Conservation (phyloP, 1,140 invertebrate species). For the Drosophila pseudoobscura region DNA sequence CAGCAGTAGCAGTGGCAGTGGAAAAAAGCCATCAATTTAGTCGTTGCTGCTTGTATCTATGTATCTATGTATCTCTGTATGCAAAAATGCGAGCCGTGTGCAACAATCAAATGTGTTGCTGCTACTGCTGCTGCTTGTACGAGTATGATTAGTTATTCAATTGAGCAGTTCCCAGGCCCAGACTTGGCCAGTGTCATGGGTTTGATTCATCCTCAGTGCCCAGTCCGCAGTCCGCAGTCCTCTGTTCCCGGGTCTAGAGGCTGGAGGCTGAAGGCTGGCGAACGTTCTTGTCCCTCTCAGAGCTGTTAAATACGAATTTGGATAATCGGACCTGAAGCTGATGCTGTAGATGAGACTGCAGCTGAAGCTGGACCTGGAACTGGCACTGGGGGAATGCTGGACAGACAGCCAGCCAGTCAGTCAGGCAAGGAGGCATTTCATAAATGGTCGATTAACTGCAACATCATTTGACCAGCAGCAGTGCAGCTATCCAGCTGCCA, state of each 20-base stretch:
- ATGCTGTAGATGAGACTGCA: not conserved
- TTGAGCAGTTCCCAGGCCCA: conserved; percentile 46
- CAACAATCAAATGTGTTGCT: conserved; percentile 49
- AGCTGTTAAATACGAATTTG: conserved; percentile 31
- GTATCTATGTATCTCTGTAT: conserved; percentile 33
- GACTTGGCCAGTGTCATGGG: conserved; percentile 40
- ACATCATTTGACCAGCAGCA: conserved; percentile 71
- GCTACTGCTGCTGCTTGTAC: conserved; percentile 14
- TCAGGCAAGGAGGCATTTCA: conserved; percentile 58
- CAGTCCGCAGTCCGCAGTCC: not conserved
- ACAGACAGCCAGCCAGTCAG: not conserved
- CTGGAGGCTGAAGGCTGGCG: not conserved
- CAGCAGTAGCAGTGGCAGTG: conserved; percentile 21
- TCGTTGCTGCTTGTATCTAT: conserved; percentile 28
- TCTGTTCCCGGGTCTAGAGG: no score
- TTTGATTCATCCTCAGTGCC: conserved; percentile 28
- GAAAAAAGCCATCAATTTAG: conserved; percentile 46
- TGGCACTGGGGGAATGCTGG: not conserved
- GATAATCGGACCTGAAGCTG: conserved; percentile 13
- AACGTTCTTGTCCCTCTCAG: conserved; percentile 22
- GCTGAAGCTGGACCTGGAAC: not conserved
- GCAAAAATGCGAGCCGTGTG: conserved; percentile 48
- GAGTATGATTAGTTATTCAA: conserved; percentile 51
- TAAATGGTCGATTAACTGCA: conserved; percentile 75
- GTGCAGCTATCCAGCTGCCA: conserved; percentile 64